These are phyloP conservation scores for Chelidonichthys spinosus DNA, from an alignment of 2,797 vertebrate genomes.

Conservation along the genomic window DNA sequence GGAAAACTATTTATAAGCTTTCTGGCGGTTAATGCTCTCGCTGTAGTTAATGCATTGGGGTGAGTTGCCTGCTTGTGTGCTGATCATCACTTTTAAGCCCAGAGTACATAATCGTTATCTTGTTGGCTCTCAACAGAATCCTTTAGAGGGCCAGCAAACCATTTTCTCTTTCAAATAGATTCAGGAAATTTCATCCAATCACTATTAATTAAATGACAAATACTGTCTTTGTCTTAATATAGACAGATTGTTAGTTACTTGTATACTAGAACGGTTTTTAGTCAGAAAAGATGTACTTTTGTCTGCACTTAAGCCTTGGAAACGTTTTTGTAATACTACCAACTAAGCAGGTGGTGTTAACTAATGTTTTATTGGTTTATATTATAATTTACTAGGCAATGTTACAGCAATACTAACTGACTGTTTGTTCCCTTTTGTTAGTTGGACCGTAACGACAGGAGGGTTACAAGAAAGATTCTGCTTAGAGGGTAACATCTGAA, in stretches of 20 bases:
- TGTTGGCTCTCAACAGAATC: neutral
- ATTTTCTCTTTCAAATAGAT: neutral
- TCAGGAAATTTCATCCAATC: neutral
- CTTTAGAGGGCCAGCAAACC: neutral
- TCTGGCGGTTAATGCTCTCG: conserved; percentile 20
- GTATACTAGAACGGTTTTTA: neutral
- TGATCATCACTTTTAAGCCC: conserved; percentile 34
- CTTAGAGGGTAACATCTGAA: too few relatives aligned
- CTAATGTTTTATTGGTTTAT: neutral
- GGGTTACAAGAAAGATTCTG: too few relatives aligned
- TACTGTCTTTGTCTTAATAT: neutral
- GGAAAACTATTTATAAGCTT: neutral
- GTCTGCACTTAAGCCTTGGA: neutral
- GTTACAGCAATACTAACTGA: neutral
- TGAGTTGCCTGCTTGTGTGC: conserved; percentile 1
- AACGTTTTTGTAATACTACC: neutral
- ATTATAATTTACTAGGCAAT: neutral
- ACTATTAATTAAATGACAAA: neutral
- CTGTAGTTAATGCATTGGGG: conserved; percentile 7
- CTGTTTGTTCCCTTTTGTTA: neutral
- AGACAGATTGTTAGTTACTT: neutral
- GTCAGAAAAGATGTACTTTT: neutral
- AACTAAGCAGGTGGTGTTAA: neutral
- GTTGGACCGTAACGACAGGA: neutral
- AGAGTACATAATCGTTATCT: conserved; percentile 6